Conservation (phyloP, 2,797 vertebrate genomes). For the Periparus ater region DNA sequence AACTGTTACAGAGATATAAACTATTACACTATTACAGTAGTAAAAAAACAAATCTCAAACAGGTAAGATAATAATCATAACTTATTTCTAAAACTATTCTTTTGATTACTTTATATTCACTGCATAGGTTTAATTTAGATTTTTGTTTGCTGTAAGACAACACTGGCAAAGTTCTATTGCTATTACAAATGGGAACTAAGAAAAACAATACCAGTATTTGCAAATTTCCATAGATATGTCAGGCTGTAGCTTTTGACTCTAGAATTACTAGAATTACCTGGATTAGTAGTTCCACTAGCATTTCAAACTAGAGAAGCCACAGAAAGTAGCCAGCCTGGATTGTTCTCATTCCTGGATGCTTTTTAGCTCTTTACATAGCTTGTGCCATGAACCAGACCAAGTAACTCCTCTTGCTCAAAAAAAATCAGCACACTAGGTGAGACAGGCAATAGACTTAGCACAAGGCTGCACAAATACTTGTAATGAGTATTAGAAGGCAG, state of each 20-base stretch:
- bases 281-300: neutral
- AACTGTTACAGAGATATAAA: neutral
- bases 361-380: neutral
- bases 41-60: neutral
- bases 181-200: neutral
- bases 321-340: neutral
- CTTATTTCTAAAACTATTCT: neutral
- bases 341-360: neutral
- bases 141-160: neutral
- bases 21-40: neutral
- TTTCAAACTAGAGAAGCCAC: neutral
- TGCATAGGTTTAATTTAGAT: neutral
- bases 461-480: neutral
- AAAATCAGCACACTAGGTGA: neutral
- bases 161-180: neutral
- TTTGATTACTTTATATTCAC: neutral
- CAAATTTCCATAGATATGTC: neutral
- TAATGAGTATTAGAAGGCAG: neutral
- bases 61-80: neutral
- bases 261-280: neutral
- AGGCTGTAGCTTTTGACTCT: neutral
- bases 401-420: no score
- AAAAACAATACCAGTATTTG: neutral
- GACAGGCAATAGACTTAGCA: neutral
- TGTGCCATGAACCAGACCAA: neutral